Evolutionary conservation across 2,888 invertebrate genomes (phyloP), one percentile per base, ranked within the genome.

Genomic region (Sarcophaga carnaria): DNA sequence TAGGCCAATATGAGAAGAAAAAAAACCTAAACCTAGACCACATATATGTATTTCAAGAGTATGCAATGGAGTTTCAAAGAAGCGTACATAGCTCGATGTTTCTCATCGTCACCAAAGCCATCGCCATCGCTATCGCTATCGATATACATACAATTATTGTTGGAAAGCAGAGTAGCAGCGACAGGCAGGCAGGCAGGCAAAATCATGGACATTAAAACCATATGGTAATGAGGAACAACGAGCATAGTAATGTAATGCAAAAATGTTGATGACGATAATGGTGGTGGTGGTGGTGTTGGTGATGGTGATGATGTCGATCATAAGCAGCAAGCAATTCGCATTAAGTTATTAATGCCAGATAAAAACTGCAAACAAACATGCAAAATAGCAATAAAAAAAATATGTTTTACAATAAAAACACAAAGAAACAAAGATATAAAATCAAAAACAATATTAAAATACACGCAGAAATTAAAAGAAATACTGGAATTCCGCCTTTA

Each of bases 361-460:
- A 78, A 78, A 83, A 78, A 78, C 47, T 63, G 72, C 72, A 74
- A 83, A 83, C 72, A 78, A 83, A 83, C 78, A 83, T 78, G 83
- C 78, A 74, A 78, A 83, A 83, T 75, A 70, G 62, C 70, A 80
- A 80, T 85, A 67, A 17, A 49, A 74, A 66, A 25, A 59, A 80
- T 75, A 80, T 75, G 49, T 76, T 80, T 80, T 83, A 83, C 83
- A 78, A 77, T 83, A 66, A 54, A 78, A 72, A 83, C 27, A 78
- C 27, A 27, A 27, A 27, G 27, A 27, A 27, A 27, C 11, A 64
- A 64, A 64, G 11, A 37, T 8, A 27, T 37, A 54, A 54, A 17
- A 54, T 54, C 17, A 17, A 12, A 54, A 14, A 54, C 17, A 4
- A 54, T 12, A 17, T 54, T 14, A 37, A 37, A 37, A 37, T 37